Conservation (phyloP, 2,797 vertebrate genomes). For the Sebastes steindachneri region DNA sequence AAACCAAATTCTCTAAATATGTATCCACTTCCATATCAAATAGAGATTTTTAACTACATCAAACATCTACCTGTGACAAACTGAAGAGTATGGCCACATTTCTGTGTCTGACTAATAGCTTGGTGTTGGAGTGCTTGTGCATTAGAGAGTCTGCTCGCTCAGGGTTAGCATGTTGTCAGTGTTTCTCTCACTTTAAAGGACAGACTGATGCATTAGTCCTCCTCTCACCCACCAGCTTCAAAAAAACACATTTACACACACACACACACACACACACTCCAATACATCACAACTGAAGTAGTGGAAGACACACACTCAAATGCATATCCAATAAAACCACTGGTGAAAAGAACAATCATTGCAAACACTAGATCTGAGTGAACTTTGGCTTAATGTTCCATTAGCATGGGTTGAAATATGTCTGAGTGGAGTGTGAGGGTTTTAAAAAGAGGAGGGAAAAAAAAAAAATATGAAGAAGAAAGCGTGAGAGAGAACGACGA, state of each 20-base stretch:
- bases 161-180: conserved; percentile 43
- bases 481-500: conserved; percentile 8
- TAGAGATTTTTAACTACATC: neutral
- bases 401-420: conserved; percentile 58
- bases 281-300: conserved; percentile 19
- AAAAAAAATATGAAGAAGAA: conserved; percentile 17
- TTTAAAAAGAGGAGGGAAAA: neutral
- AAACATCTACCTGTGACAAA: conserved; percentile 2
- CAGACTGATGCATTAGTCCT: conserved; percentile 66
- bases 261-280: conserved; percentile 10
- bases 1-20: neutral
- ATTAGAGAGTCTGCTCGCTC: conserved; percentile 42
- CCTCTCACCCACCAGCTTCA: conserved; percentile 61
- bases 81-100: neutral
- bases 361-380: conserved; percentile 53
- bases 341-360: conserved; percentile 46
- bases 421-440: conserved; percentile 42
- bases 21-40: conserved; percentile 12
- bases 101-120: conserved; percentile 36
- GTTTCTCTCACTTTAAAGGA: conserved; percentile 64
- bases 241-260: conserved; percentile 25
- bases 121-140: conserved; percentile 43
- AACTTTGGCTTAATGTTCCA: conserved; percentile 72
- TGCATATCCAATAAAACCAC: conserved; percentile 38
- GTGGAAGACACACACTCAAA: conserved; percentile 36